Percentiles rank a stretch among this genome's conserved stretches.
These are phyloP conservation scores for Atrichornis clamosus DNA, from an alignment of 2,113 vertebrate genomes.

Conservation along the genomic window DNA sequence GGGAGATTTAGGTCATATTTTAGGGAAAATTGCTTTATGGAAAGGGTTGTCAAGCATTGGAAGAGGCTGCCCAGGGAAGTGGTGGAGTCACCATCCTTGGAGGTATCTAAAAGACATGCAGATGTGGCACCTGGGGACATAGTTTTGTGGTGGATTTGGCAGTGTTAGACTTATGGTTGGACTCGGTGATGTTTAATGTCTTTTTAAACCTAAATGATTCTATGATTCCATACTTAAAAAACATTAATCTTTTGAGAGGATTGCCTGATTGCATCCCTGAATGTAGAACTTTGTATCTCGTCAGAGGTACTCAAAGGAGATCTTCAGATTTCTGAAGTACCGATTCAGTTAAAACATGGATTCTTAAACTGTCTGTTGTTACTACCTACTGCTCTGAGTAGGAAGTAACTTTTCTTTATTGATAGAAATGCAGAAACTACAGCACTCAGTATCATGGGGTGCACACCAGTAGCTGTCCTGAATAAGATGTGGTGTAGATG, in stretches of 20 bases:
- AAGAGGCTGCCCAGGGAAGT: background rate
- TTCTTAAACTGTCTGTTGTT: background rate
- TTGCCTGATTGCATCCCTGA: background rate
- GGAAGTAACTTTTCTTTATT: background rate
- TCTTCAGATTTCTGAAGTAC: background rate
- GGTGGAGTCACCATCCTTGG: fast-evolving
- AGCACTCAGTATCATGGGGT: background rate
- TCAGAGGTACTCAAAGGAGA: background rate
- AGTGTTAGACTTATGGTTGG: background rate
- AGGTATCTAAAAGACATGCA: background rate
- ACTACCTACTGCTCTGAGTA: background rate
- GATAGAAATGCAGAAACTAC: background rate
- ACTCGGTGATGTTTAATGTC: fast-evolving
- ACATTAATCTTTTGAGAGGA: background rate
- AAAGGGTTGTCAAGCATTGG: background rate
- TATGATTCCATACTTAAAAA: background rate
- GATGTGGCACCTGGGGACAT: too few relatives aligned
- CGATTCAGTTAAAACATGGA: background rate
- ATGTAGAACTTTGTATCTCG: background rate
- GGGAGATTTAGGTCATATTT: background rate
- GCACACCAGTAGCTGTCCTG: background rate
- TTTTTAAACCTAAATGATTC: background rate
- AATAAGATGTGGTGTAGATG: background rate
- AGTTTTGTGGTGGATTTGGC: background rate
- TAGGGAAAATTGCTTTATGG: background rate